A percentile compares a stretch with the other conserved stretches of the same genome.
Evolutionary conservation across 2,797 vertebrate species (phyloP).

Genomic region (Sarcophilus harrisii): DNA sequence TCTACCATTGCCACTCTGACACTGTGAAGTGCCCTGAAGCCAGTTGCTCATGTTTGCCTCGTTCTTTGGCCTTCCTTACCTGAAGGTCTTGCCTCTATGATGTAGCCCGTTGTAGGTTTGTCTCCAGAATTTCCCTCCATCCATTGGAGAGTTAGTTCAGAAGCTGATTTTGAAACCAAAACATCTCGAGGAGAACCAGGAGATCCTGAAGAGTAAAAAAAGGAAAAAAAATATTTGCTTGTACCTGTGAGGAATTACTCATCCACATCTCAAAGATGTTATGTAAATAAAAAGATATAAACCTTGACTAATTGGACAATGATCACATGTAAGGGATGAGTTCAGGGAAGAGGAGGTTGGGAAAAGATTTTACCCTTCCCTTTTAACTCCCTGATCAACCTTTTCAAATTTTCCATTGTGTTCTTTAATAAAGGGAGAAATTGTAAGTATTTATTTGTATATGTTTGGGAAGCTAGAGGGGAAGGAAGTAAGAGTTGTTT

Average conservation of each 20-base stretch:
- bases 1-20: neutral
- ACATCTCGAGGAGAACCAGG: slow-evolving; percentile 92
- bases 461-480: neutral
- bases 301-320: neutral
- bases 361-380: neutral
- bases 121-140: slow-evolving; percentile 88
- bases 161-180: slow-evolving; percentile 91
- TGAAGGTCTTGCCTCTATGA: slow-evolving; percentile 95
- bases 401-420: neutral
- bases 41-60: fast-evolving
- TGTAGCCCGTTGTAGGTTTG: slow-evolving; percentile 90
- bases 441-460: neutral
- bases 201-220: slow-evolving; percentile 86
- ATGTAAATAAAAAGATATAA: neutral
- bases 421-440: neutral
- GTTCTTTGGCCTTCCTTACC: slow-evolving; percentile 84
- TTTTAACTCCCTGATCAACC: neutral
- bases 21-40: too few relatives aligned
- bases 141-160: slow-evolving; percentile 92
- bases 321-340: neutral
- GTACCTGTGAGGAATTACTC: neutral
- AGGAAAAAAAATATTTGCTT: neutral
- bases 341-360: neutral
- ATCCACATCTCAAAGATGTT: neutral
- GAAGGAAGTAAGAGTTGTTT: neutral